Percentiles rank a stretch among this genome's conserved stretches.
Conservation (phyloP, 2,113 vertebrate species). For the Cardinalis cardinalis region DNA sequence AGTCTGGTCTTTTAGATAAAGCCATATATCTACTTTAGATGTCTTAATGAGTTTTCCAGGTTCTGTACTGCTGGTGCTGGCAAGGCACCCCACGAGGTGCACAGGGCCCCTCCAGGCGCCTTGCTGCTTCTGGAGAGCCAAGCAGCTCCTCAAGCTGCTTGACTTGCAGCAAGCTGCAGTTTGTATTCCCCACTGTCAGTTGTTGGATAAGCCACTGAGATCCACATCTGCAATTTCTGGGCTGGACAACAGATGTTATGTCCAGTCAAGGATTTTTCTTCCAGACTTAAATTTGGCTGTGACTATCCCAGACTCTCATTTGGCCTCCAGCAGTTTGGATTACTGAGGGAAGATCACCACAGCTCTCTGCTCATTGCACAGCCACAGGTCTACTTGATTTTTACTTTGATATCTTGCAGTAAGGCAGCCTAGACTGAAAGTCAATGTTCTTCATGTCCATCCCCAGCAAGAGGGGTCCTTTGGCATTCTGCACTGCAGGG, state of each 20-base stretch:
- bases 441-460: neutral
- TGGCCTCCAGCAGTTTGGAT: neutral
- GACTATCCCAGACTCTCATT: neutral
- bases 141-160: neutral
- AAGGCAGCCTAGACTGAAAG: neutral
- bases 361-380: neutral
- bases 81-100: neutral
- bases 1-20: neutral
- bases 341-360: neutral
- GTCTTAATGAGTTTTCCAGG: neutral
- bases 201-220: neutral
- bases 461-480: neutral
- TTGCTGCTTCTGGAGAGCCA: neutral
- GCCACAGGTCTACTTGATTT: neutral
- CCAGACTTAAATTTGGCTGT: neutral
- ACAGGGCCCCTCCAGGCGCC: neutral
- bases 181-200: neutral
- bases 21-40: neutral
- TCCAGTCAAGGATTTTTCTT: neutral
- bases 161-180: accelerated
- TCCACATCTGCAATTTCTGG: neutral
- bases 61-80: neutral
- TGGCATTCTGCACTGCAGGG: accelerated
- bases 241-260: neutral
- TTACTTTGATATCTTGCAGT: neutral